phyloP scores from a whole-genome alignment of 2,113 vertebrate genomes.

The Syngnathus scovelli region DNA sequence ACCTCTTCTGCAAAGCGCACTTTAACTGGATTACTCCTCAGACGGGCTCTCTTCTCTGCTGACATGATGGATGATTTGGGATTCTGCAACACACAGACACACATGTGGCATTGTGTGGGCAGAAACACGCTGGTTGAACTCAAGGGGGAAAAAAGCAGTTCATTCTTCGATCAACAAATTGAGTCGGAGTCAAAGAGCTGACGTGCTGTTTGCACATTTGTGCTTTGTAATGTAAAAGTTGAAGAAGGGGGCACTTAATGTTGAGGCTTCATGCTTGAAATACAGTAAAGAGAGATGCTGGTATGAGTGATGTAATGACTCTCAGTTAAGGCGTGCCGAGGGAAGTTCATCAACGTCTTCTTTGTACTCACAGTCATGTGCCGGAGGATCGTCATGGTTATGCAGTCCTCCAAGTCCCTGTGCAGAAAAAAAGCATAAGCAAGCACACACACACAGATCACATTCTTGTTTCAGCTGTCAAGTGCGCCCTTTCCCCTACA shows the following conservation, averaged over 20 bases:
- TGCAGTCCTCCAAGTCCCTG: conserved; percentile 81
- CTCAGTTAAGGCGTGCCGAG: conserved; percentile 1
- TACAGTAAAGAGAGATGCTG: conserved; percentile 15
- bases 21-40: conserved; percentile 93
- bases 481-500: conserved; percentile 33
- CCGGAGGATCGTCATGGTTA: conserved; percentile 81
- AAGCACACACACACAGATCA: conserved; percentile 22
- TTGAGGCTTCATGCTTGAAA: conserved; percentile 32
- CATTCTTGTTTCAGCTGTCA: conserved; percentile 45
- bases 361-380: conserved; percentile 77
- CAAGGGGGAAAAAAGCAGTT: background rate
- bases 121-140: background rate
- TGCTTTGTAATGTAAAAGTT: background rate
- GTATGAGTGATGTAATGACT: conserved; percentile 18
- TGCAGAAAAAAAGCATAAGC: conserved; percentile 23
- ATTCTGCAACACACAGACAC: conserved; percentile 72
- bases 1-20: conserved; percentile 95
- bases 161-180: background rate
- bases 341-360: conserved; percentile 27
- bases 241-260: conserved; percentile 5
- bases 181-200: background rate
- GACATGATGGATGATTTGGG: conserved; percentile 96
- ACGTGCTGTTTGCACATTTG: conserved; percentile 8
- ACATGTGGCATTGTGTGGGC: background rate
- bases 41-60: conserved; percentile 89